These are phyloP conservation scores for Diadema setosum DNA, from an alignment of 35 echinoderm and acorn worm species.

Conservation along the genomic window DNA sequence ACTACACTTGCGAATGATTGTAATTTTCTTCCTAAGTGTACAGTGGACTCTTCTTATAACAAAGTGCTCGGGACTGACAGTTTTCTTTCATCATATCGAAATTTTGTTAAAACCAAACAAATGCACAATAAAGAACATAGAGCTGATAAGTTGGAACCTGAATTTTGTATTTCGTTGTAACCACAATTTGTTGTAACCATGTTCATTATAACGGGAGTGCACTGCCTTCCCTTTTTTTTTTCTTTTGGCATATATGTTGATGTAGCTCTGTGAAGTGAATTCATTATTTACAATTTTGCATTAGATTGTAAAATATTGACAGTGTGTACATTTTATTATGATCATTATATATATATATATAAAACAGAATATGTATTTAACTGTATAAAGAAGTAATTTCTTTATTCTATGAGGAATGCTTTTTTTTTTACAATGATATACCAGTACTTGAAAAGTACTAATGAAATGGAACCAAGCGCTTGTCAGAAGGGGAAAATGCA, in stretches of 20 bases:
- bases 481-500: background rate
- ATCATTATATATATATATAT: background rate
- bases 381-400: background rate
- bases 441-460: background rate
- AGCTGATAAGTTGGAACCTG: background rate
- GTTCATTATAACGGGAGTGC: background rate
- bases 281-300: background rate
- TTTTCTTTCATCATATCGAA: no score
- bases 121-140: background rate
- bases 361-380: background rate
- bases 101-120: no score
- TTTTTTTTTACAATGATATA: background rate
- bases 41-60: no score
- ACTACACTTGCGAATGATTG: no score
- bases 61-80: no score
- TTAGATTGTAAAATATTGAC: background rate
- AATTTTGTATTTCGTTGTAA: background rate
- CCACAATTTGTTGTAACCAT: background rate
- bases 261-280: background rate
- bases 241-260: background rate
- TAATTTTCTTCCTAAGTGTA: no score
- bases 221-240: background rate
- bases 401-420: background rate
- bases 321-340: no score
- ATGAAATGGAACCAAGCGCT: background rate